phyloP scores from a whole-genome alignment of 2,888 invertebrate genomes.

The Platycheirus albimanus region DNA sequence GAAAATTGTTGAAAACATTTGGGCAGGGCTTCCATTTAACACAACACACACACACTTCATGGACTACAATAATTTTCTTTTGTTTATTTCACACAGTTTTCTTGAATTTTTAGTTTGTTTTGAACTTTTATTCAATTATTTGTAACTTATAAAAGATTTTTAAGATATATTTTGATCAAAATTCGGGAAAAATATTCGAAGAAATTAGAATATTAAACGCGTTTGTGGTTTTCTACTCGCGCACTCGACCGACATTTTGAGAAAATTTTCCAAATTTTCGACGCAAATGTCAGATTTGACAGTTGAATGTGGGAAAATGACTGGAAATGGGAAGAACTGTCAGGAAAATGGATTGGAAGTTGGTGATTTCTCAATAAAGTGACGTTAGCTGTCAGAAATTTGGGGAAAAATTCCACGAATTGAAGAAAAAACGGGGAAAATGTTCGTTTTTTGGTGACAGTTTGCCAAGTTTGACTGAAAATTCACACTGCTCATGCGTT shows the following conservation, averaged over 20 bases:
- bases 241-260: constrained; percentile 66
- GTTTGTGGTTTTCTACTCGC: constrained; percentile 38
- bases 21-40: constrained; percentile 61
- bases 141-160: not conserved
- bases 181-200: constrained; percentile 29
- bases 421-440: constrained; percentile 7
- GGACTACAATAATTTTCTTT: constrained; percentile 31
- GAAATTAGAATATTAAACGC: constrained; percentile 10
- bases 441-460: constrained; percentile 41
- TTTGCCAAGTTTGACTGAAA: constrained; percentile 21
- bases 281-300: constrained; percentile 46
- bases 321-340: constrained; percentile 5
- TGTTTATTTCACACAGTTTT: constrained; percentile 5
- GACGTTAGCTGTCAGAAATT: not conserved
- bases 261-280: constrained; percentile 68
- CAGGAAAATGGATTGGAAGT: constrained; percentile 4
- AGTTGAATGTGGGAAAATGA: not conserved
- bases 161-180: constrained; percentile 10
- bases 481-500: not conserved
- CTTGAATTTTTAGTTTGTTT: not conserved
- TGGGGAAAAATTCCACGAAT: not conserved
- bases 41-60: constrained; percentile 33
- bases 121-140: not conserved
- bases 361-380: too few relatives aligned
- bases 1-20: constrained; percentile 42